These are phyloP conservation scores for Phycodurus eques DNA, from an alignment of 2,113 vertebrate species.

Conservation along the genomic window DNA sequence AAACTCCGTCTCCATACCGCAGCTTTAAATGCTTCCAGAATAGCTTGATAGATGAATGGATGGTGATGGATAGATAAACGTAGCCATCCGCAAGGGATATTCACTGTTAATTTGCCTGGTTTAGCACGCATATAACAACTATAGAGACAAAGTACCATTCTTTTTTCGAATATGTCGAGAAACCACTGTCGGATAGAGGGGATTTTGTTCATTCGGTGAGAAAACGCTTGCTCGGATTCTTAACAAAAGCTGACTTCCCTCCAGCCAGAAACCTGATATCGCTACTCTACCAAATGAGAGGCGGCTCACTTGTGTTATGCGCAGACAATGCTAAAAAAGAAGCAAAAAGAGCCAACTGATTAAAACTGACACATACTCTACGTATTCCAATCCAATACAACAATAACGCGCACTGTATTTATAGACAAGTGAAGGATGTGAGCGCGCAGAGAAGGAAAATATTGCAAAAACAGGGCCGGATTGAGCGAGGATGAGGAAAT, in stretches of 20 bases:
- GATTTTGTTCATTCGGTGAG: not conserved
- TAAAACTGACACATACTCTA: constrained; percentile 11
- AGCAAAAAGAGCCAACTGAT: constrained; percentile 14
- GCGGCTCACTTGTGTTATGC: not conserved
- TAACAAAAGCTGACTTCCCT: not conserved
- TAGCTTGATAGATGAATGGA: too few relatives aligned
- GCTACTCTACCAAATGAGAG: constrained; percentile 7
- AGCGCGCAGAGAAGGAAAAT: not conserved
- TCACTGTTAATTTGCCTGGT: too few relatives aligned
- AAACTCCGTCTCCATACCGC: too few relatives aligned
- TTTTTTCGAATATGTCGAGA: not conserved
- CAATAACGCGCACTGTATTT: not conserved
- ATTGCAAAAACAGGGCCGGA: not conserved
- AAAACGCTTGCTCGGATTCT: not conserved
- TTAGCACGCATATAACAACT: too few relatives aligned
- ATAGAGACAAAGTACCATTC: too few relatives aligned
- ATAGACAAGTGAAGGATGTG: not conserved
- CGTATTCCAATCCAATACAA: not conserved
- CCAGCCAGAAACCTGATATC: not conserved
- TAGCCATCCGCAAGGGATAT: too few relatives aligned
- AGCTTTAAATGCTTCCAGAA: too few relatives aligned
- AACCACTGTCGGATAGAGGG: too few relatives aligned
- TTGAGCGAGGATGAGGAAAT: constrained; percentile 8
- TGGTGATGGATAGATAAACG: too few relatives aligned
- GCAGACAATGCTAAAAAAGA: not conserved